Evolutionary conservation across 2,797 vertebrate species (phyloP).

Genomic region (Ciconia nigra): DNA sequence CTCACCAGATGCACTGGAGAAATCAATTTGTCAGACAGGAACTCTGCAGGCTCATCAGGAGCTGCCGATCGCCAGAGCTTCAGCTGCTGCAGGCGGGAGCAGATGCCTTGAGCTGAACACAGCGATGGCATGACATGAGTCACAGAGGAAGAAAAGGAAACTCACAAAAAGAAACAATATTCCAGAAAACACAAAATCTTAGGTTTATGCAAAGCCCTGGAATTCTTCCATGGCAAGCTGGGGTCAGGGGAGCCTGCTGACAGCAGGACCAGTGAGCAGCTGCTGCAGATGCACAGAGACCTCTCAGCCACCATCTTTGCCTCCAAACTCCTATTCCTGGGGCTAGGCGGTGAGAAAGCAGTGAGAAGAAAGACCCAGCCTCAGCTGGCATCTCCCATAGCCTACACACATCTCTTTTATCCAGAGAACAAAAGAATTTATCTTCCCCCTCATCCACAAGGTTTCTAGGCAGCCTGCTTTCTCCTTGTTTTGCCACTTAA

Average conservation of each 20-base stretch:
- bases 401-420: background rate
- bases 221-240: background rate
- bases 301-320: background rate
- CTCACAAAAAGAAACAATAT: background rate
- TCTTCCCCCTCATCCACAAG: background rate
- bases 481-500: background rate
- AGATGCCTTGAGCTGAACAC: background rate
- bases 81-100: background rate
- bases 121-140: fast-evolving
- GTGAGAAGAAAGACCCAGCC: background rate
- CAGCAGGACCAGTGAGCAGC: background rate
- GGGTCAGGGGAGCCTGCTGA: background rate
- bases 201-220: background rate
- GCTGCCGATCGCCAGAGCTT: fast-evolving
- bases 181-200: background rate
- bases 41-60: background rate
- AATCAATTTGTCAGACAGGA: fast-evolving
- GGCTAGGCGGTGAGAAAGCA: background rate
- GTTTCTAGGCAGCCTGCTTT: background rate
- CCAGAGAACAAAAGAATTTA: background rate
- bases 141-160: background rate
- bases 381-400: background rate
- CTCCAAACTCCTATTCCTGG: background rate
- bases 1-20: background rate
- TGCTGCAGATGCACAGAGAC: background rate